Conservation (phyloP, 2,888 invertebrate genomes). For the Sarcophaga caerulescens region DNA sequence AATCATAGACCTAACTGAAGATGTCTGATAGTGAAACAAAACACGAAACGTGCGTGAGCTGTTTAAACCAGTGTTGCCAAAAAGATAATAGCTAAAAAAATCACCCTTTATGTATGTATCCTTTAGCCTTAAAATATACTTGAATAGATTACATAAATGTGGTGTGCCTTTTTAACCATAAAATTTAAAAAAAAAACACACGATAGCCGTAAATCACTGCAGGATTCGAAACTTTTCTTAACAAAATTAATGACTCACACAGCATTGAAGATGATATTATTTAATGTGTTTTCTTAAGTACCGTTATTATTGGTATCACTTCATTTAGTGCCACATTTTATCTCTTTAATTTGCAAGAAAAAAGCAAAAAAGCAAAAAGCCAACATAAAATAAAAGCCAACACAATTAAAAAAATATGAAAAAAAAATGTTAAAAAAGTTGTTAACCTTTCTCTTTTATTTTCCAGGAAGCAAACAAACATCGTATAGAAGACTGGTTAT, state of each 20-base stretch:
- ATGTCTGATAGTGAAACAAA: too few relatives aligned
- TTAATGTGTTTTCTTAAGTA: slow-evolving; percentile 10
- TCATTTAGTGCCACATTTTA: slow-evolving; percentile 10
- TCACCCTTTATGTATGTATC: too few relatives aligned
- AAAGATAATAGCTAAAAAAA: too few relatives aligned
- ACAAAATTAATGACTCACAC: slow-evolving; percentile 41
- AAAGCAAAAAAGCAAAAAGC: background rate
- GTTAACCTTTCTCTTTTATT: slow-evolving; percentile 78
- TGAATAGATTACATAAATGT: too few relatives aligned
- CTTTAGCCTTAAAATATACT: too few relatives aligned
- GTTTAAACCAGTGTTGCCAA: too few relatives aligned
- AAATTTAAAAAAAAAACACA: too few relatives aligned
- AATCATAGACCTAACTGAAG: too few relatives aligned
- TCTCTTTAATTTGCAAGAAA: slow-evolving; percentile 32
- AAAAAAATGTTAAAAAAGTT: slow-evolving; percentile 8
- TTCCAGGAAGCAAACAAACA: slow-evolving; percentile 76
- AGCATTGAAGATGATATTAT: background rate
- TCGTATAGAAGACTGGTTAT: slow-evolving; percentile 71
- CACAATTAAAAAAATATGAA: slow-evolving; percentile 10
- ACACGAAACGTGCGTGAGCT: too few relatives aligned
- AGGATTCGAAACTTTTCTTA: background rate
- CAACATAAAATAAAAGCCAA: too few relatives aligned
- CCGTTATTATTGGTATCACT: slow-evolving; percentile 15
- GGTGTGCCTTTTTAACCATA: too few relatives aligned
- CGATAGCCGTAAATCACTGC: background rate